Conservation (phyloP, 2,797 vertebrate genomes). For the Siniperca scherzeri region DNA sequence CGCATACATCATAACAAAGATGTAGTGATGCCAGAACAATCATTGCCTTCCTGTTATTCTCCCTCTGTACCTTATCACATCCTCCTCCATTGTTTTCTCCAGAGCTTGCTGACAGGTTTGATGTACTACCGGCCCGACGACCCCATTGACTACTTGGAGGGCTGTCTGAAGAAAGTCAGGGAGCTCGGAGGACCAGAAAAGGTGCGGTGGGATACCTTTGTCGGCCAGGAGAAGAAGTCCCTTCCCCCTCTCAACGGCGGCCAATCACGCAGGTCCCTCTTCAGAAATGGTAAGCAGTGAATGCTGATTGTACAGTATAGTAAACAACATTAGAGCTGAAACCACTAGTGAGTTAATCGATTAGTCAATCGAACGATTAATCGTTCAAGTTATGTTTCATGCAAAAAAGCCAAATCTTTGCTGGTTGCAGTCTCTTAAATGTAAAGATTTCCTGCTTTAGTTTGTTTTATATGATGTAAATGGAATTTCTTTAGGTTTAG, state of each 20-base stretch:
- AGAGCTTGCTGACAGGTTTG: constrained; percentile 98
- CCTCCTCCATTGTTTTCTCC: constrained; percentile 42
- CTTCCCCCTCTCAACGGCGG: constrained; percentile 96
- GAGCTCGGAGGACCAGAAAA: constrained; percentile 95
- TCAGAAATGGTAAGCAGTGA: constrained; percentile 92
- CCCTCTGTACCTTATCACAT: neutral
- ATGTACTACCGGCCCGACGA: constrained; percentile 98
- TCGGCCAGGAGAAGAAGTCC: constrained; percentile 96
- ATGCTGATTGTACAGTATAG: neutral
- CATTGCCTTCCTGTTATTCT: neutral
- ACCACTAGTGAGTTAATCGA: neutral
- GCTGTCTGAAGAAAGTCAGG: constrained; percentile 94
- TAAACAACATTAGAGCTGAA: neutral
- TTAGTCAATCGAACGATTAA: neutral
- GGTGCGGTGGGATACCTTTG: constrained; percentile 98
- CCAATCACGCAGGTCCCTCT: constrained; percentile 93
- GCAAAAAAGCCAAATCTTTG: neutral
- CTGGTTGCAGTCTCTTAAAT: neutral
- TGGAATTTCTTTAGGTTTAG: neutral
- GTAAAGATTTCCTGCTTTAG: neutral
- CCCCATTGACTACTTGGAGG: constrained; percentile 96
- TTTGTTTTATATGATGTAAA: neutral
- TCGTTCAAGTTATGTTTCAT: neutral
- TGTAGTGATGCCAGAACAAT: constrained; percentile 2
- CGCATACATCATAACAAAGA: constrained; percentile 8